Evolutionary conservation across 2,113 vertebrate genomes (phyloP).

Genomic region (Vombatus ursinus): DNA sequence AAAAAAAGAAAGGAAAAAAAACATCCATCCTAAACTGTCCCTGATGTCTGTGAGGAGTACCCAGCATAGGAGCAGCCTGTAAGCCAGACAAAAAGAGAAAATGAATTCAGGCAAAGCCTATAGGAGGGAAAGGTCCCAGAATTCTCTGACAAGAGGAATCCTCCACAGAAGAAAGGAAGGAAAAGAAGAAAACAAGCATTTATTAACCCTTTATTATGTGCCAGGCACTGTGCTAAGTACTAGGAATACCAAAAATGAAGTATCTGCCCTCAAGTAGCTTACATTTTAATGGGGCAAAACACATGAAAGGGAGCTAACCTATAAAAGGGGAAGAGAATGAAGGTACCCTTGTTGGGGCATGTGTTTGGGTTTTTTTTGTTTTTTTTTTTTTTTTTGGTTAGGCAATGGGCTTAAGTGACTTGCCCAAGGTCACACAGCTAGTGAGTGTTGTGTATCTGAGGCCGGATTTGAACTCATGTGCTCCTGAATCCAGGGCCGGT

Average conservation of each 20-base stretch:
- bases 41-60: background rate
- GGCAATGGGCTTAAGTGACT: too few species aligned
- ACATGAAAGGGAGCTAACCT: background rate
- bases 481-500: too few species aligned
- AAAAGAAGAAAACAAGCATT: background rate
- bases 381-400: too few species aligned
- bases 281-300: background rate
- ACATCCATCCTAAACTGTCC: background rate
- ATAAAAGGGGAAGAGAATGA: background rate
- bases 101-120: background rate
- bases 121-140: background rate
- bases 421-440: too few species aligned
- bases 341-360: background rate
- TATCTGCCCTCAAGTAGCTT: background rate
- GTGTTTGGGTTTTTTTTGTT: too few species aligned
- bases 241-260: background rate
- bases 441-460: too few species aligned
- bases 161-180: background rate
- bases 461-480: too few species aligned
- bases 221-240: background rate
- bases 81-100: background rate
- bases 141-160: background rate
- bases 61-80: background rate
- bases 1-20: too few species aligned
- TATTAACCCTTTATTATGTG: background rate